Conservation (phyloP, 2,113 vertebrate genomes). For the Corvus hawaiiensis region DNA sequence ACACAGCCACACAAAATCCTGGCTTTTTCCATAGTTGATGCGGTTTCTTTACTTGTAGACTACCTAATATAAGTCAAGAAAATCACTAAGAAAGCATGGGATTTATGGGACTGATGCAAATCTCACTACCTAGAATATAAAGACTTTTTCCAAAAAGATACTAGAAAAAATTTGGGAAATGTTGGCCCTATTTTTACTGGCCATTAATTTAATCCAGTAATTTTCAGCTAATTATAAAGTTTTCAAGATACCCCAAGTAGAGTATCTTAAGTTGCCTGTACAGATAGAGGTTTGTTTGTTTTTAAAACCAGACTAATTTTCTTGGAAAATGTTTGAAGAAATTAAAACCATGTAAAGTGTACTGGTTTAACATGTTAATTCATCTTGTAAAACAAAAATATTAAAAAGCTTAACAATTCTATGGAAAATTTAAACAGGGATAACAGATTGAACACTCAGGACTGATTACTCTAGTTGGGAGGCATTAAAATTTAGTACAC, state of each 20-base stretch:
- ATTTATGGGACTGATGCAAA: not conserved
- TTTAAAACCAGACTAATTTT: not conserved
- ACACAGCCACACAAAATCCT: not conserved
- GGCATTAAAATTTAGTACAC: not conserved
- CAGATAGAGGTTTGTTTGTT: not conserved
- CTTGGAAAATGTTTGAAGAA: not conserved
- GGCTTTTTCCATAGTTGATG: not conserved
- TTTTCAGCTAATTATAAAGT: not conserved
- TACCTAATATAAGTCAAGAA: not conserved
- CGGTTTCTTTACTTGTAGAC: not conserved
- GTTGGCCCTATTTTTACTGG: not conserved
- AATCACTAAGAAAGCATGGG: not conserved
- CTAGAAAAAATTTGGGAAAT: not conserved
- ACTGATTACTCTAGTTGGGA: not conserved
- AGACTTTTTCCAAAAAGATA: not conserved
- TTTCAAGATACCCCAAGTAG: not conserved
- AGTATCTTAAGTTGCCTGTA: not conserved
- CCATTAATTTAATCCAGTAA: not conserved
- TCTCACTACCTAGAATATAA: not conserved
- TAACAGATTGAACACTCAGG: not conserved
- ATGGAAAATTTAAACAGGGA: not conserved
- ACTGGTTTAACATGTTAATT: not conserved
- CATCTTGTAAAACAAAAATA: not conserved
- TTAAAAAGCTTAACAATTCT: not conserved
- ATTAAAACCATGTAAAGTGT: not conserved